A percentile compares a stretch with the other conserved stretches of the same genome.
phyloP scores from a whole-genome alignment of 30 jellyfish, hydroid and myxozoan species.

The Catostylus mosaicus region DNA sequence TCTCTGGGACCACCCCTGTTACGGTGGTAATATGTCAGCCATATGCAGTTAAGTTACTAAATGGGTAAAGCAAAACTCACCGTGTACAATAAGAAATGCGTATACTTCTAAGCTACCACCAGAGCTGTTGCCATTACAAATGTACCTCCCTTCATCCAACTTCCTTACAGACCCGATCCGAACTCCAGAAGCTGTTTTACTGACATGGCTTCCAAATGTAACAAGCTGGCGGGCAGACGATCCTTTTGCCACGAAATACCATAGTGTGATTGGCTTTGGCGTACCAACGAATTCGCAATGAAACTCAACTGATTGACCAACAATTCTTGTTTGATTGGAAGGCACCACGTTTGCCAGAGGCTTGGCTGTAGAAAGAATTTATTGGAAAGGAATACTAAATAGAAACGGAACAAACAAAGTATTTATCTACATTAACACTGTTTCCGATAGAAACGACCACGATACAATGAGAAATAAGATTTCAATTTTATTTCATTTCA shows the following conservation, averaged over 20 bases:
- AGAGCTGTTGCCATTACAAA: slow-evolving; percentile 44
- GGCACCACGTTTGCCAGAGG: slow-evolving; percentile 43
- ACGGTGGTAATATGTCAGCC: neutral
- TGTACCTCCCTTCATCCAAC: slow-evolving; percentile 56
- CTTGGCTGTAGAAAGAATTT: slow-evolving; percentile 14
- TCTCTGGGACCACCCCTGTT: neutral
- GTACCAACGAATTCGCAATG: slow-evolving; percentile 48
- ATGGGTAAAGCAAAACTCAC: slow-evolving; percentile 45
- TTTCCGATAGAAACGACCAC: too few relatives aligned
- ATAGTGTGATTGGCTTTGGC: slow-evolving; percentile 46
- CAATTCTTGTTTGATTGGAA: slow-evolving; percentile 24
- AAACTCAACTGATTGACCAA: slow-evolving; percentile 38
- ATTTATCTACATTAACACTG: too few relatives aligned
- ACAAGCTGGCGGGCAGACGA: slow-evolving; percentile 28
- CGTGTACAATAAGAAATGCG: slow-evolving; percentile 49
- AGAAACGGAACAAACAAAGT: too few relatives aligned
- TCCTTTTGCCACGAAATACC: slow-evolving; percentile 37
- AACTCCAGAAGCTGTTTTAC: slow-evolving; percentile 16
- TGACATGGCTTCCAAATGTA: slow-evolving; percentile 19
- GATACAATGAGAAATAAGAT: too few relatives aligned
- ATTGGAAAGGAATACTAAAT: neutral
- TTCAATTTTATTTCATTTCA: too few relatives aligned
- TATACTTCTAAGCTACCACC: slow-evolving; percentile 43
- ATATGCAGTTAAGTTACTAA: neutral
- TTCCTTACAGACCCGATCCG: neutral